Conservation (phyloP, 2,888 invertebrate genomes). For the Cepaea hortensis region DNA sequence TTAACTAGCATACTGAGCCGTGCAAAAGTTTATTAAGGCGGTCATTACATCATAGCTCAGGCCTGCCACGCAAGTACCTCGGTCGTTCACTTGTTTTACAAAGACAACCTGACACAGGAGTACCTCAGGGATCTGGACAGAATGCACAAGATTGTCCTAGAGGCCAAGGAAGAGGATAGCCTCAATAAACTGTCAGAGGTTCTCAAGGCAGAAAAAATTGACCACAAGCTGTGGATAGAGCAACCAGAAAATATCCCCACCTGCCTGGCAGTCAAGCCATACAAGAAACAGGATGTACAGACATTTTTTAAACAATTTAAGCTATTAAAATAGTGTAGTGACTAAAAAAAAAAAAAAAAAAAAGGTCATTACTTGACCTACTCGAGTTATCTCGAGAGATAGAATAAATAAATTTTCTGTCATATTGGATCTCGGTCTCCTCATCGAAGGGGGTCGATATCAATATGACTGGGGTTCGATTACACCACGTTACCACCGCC, state of each 20-base stretch:
- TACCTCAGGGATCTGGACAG: slow-evolving; percentile 91
- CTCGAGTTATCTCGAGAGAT: too few species aligned
- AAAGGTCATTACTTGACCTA: too few species aligned
- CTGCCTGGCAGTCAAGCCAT: slow-evolving; percentile 94
- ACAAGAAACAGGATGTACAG: slow-evolving; percentile 88
- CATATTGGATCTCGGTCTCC: too few species aligned
- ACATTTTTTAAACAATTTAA: slow-evolving; percentile 91
- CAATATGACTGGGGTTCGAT: too few species aligned
- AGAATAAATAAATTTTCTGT: too few species aligned
- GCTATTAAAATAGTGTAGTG: slow-evolving; percentile 81
- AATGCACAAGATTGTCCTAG: slow-evolving; percentile 97
- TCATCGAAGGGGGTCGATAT: too few species aligned
- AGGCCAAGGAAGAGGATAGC: slow-evolving; percentile 83
- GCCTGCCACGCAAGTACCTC: slow-evolving; percentile 84
- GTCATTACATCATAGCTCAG: slow-evolving; percentile 86
- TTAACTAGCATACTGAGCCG: too few species aligned
- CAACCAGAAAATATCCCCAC: slow-evolving; percentile 97
- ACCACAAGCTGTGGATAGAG: slow-evolving; percentile 95
- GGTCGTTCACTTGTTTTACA: slow-evolving; percentile 77
- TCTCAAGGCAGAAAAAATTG: slow-evolving; percentile 84
- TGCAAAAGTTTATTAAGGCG: too few species aligned
- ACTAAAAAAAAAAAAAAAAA: too few species aligned
- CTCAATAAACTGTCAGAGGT: slow-evolving; percentile 83
- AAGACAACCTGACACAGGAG: slow-evolving; percentile 85
- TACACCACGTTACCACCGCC: too few species aligned